Evolutionary conservation across 1,140 invertebrate genomes (phyloP).

Genomic region (Littorina saxatilis): DNA sequence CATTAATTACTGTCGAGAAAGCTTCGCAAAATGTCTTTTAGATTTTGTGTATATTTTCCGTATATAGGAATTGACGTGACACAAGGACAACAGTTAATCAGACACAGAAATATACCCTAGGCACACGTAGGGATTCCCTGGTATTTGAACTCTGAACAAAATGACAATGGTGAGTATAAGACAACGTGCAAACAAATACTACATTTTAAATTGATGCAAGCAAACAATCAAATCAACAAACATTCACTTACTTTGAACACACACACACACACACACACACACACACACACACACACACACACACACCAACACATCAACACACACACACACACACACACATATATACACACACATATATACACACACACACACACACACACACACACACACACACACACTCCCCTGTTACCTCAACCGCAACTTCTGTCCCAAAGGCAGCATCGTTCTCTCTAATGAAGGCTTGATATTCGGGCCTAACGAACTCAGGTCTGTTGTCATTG

Average conservation of each 20-base stretch:
- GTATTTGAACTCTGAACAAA: too few species aligned
- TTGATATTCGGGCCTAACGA: conserved; percentile 32
- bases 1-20: too few species aligned
- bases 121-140: too few species aligned
- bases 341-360: neutral
- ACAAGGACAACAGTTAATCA: neutral
- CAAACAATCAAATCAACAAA: neutral
- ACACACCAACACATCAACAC: too few species aligned
- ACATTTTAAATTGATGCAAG: neutral
- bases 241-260: neutral
- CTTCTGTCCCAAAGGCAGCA: neutral
- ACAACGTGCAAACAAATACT: too few species aligned
- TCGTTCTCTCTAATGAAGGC: conserved; percentile 7
- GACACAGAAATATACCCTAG: neutral
- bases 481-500: too few species aligned
- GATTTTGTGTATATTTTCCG: too few species aligned
- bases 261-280: neutral
- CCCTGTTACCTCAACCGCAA: neutral
- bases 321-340: neutral
- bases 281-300: neutral
- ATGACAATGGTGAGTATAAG: too few species aligned
- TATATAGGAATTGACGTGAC: neutral
- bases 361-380: neutral
- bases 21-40: too few species aligned
- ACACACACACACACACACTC: neutral